Evolutionary conservation across 2,113 vertebrate genomes (phyloP).

Genomic region (Nannospalax galili): DNA sequence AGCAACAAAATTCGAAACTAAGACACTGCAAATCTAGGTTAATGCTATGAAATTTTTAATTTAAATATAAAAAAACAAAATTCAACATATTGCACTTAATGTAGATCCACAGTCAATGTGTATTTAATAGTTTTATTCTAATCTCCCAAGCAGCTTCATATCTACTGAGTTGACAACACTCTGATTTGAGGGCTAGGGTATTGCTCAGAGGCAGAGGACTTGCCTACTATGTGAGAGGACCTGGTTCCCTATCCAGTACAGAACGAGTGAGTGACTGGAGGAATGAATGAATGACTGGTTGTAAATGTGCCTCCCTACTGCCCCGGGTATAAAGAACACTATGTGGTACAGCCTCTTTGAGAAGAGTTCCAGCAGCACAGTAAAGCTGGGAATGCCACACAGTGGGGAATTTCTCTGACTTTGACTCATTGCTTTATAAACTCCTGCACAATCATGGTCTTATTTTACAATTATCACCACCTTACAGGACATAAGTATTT

Average conservation of each 20-base stretch:
- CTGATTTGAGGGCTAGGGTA: background rate
- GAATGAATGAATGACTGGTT: background rate
- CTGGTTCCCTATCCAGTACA: no score
- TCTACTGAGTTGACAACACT: background rate
- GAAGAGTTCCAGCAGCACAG: background rate
- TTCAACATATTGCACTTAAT: background rate
- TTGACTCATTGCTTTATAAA: background rate
- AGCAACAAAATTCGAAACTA: background rate
- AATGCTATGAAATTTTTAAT: background rate
- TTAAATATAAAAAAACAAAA: constrained; percentile 41
- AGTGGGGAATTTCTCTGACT: background rate
- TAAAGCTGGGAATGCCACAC: background rate
- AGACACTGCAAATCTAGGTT: background rate
- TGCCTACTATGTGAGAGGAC: background rate
- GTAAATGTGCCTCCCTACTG: background rate
- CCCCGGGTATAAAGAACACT: background rate
- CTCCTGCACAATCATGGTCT: rapidly evolving
- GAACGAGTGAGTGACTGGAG: rapidly evolving
- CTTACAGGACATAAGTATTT: background rate
- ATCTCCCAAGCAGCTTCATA: rapidly evolving
- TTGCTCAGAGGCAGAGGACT: no score
- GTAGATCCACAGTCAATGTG: background rate
- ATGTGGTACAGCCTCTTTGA: background rate
- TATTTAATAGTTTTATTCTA: background rate
- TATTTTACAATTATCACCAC: background rate